A percentile compares a stretch with the other conserved stretches of the same genome.
Evolutionary conservation across 1,140 invertebrate genomes (phyloP).

Genomic region (Drosophila varians): DNA sequence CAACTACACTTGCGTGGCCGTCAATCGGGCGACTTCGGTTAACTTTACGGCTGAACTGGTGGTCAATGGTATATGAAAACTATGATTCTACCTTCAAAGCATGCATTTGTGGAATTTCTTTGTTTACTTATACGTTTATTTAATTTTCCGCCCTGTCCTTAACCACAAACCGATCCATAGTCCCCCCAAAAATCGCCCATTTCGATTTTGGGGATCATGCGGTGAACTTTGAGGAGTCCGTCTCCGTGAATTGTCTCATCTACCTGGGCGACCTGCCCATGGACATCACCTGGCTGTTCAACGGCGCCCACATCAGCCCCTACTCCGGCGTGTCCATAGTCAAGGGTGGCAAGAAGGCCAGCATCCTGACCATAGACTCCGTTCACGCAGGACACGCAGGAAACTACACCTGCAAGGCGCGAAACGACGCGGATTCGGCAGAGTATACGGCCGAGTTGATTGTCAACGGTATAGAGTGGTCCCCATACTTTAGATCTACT

Average conservation of each 20-base stretch:
- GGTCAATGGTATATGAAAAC: slow-evolving; percentile 85
- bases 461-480: slow-evolving; percentile 88
- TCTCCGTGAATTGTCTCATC: slow-evolving; percentile 90
- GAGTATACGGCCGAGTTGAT: slow-evolving; percentile 87
- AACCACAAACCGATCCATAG: slow-evolving; percentile 57
- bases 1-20: slow-evolving; percentile 89
- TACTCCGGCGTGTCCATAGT: slow-evolving; percentile 78
- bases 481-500: background rate
- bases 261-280: slow-evolving; percentile 93
- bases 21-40: slow-evolving; percentile 89
- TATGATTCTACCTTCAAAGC: background rate
- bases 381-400: slow-evolving; percentile 89
- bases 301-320: slow-evolving; percentile 84
- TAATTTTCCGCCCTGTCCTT: background rate
- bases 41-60: slow-evolving; percentile 88
- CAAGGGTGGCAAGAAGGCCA: slow-evolving; percentile 85
- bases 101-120: slow-evolving; percentile 2
- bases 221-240: slow-evolving; percentile 88
- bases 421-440: slow-evolving; percentile 90
- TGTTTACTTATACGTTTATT: slow-evolving; percentile 13
- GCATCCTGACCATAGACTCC: slow-evolving; percentile 90
- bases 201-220: slow-evolving; percentile 88
- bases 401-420: slow-evolving; percentile 88
- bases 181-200: slow-evolving; percentile 89
- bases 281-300: slow-evolving; percentile 91